Evolutionary conservation across 2,888 invertebrate genomes (phyloP).

Genomic region (Chrysolina oricalcia): DNA sequence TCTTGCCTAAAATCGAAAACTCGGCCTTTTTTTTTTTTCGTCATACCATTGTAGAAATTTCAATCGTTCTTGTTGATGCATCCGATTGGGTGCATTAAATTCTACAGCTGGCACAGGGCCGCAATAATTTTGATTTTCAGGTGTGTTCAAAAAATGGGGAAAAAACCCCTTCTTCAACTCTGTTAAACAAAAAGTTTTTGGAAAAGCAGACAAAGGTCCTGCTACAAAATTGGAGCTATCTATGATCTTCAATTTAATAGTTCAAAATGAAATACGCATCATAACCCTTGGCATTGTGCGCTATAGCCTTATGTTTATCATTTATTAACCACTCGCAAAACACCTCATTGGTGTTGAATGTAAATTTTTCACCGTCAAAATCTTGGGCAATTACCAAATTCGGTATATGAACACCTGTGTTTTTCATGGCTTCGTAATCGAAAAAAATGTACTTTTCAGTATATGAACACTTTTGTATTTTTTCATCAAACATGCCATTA

Average conservation of each 20-base stretch:
- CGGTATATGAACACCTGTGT: slow-evolving; percentile 15
- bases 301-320: slow-evolving; percentile 19
- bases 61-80: background rate
- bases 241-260: slow-evolving; percentile 26
- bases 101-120: background rate
- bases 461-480: slow-evolving; percentile 21
- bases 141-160: background rate
- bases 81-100: background rate
- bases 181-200: slow-evolving; percentile 5
- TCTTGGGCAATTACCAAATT: slow-evolving; percentile 33
- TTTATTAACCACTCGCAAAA: slow-evolving; percentile 33
- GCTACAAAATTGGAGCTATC: slow-evolving; percentile 15
- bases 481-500: slow-evolving; percentile 6
- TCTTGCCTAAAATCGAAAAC: slow-evolving; percentile 21
- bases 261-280: slow-evolving; percentile 35
- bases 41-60: slow-evolving; percentile 12
- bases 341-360: background rate
- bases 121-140: slow-evolving; percentile 14
- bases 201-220: background rate
- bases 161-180: slow-evolving; percentile 16
- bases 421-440: slow-evolving; percentile 24
- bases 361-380: slow-evolving; percentile 28
- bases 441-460: slow-evolving; percentile 35
- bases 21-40: background rate
- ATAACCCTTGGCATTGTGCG: slow-evolving; percentile 27